A percentile compares a stretch with the other conserved stretches of the same genome.
Evolutionary conservation across 1,140 invertebrate genomes (phyloP).

Genomic region (Eupristina koningsbergeri): DNA sequence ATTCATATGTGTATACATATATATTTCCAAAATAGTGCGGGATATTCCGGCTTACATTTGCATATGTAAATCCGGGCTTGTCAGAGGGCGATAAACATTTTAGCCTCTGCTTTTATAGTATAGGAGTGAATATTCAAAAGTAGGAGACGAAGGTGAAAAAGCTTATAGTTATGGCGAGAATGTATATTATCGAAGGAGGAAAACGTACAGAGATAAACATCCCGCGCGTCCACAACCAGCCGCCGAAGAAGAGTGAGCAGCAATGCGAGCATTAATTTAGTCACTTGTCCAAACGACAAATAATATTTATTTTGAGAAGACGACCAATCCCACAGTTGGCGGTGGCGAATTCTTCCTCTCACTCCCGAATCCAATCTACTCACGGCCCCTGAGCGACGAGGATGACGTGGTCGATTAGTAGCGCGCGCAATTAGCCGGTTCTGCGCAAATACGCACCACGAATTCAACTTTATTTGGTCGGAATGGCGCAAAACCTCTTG

Average conservation of each 20-base stretch:
- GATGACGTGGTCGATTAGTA: constrained; percentile 59
- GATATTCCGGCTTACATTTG: not conserved
- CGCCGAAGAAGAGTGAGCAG: not conserved
- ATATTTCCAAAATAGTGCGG: not conserved
- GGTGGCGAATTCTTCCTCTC: constrained; percentile 47
- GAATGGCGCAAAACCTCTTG: no score
- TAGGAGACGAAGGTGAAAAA: not conserved
- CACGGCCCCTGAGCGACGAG: constrained; percentile 41
- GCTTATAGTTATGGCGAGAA: not conserved
- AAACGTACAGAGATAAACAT: not conserved
- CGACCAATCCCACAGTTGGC: constrained; percentile 11
- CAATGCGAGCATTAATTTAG: constrained; percentile 31
- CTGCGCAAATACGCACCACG: not conserved
- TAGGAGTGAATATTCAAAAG: not conserved
- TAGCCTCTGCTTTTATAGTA: not conserved
- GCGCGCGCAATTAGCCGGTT: constrained; percentile 46
- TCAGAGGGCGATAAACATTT: not conserved
- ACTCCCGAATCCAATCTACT: constrained; percentile 48
- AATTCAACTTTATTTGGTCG: not conserved
- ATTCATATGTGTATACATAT: no score
- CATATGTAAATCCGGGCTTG: not conserved
- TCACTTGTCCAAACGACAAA: constrained; percentile 32
- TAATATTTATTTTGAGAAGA: constrained; percentile 52
- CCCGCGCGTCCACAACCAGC: not conserved
- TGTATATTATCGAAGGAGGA: constrained; percentile 1